Evolutionary conservation across 2,888 invertebrate species (phyloP).

Genomic region (Anoncus sp.): DNA sequence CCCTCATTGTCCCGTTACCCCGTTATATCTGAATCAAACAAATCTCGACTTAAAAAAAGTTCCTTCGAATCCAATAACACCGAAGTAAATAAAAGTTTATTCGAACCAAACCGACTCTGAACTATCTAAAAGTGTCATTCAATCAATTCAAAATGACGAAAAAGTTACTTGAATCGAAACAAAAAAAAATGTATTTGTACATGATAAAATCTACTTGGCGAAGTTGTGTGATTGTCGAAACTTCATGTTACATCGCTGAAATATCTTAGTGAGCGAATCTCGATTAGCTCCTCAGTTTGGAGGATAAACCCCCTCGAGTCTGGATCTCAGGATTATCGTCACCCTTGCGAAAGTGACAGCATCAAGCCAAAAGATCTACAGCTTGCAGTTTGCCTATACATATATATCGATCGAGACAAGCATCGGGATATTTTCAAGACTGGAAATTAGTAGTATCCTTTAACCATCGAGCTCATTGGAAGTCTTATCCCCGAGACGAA

Average conservation of each 20-base stretch:
- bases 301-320: slow-evolving; percentile 5
- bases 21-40: no score
- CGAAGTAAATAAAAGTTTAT: no score
- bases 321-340: slow-evolving; percentile 31
- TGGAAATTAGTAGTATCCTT: slow-evolving; percentile 56
- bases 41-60: no score
- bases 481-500: slow-evolving; percentile 61
- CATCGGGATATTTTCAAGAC: slow-evolving; percentile 34
- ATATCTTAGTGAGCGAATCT: slow-evolving; percentile 30
- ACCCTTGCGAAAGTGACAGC: slow-evolving; percentile 15
- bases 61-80: no score
- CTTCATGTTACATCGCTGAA: not conserved
- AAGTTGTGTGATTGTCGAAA: slow-evolving; percentile 20
- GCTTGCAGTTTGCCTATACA: slow-evolving; percentile 20
- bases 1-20: no score
- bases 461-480: slow-evolving; percentile 46
- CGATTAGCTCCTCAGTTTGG: slow-evolving; percentile 27
- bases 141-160: not conserved
- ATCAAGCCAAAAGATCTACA: slow-evolving; percentile 11
- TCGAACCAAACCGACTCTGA: no score
- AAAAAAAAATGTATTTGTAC: slow-evolving; percentile 8
- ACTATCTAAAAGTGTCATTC: no score
- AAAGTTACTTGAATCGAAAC: not conserved
- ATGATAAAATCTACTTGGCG: slow-evolving; percentile 6
- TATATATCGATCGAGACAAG: slow-evolving; percentile 5